phyloP scores from a whole-genome alignment of 2,888 invertebrate species.

The Syrphus vitripennis region DNA sequence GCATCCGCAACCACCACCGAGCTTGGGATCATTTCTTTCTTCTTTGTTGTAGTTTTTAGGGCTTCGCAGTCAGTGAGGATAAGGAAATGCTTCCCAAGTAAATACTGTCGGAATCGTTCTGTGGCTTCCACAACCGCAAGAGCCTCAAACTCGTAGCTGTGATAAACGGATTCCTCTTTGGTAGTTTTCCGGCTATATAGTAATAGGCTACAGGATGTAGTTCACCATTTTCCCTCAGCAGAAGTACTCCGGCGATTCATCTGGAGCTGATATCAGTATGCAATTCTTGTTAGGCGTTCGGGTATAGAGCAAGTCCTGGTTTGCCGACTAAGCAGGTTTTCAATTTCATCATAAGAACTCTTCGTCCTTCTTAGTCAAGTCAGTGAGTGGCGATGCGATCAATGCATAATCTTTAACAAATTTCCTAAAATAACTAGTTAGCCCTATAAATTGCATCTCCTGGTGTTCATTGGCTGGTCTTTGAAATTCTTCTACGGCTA shows the following conservation, averaged over 20 bases:
- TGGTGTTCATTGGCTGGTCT: conserved; percentile 51
- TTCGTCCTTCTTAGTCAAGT: neutral
- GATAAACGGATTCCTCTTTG: conserved; percentile 25
- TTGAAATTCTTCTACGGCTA: neutral
- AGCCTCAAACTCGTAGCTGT: conserved; percentile 51
- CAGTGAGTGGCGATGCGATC: neutral
- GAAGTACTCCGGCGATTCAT: neutral
- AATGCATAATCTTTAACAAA: conserved; percentile 68
- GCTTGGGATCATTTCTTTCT: conserved; percentile 43
- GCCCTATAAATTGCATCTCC: conserved; percentile 73
- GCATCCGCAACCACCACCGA: conserved; percentile 59
- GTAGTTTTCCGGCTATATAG: conserved; percentile 61
- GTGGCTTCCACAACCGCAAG: conserved; percentile 60
- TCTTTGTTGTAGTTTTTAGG: conserved; percentile 49
- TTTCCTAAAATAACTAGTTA: conserved; percentile 74
- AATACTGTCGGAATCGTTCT: conserved; percentile 55
- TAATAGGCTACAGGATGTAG: neutral
- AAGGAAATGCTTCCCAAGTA: conserved; percentile 37
- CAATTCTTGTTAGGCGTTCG: neutral
- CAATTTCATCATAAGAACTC: neutral
- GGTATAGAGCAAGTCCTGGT: neutral
- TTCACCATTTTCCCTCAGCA: neutral
- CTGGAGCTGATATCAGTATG: neutral
- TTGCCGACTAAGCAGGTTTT: neutral
- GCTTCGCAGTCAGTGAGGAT: conserved; percentile 59